Conservation (phyloP, 35 echinoderm and acorn worm genomes). For the Eucidaris tribuloides region DNA sequence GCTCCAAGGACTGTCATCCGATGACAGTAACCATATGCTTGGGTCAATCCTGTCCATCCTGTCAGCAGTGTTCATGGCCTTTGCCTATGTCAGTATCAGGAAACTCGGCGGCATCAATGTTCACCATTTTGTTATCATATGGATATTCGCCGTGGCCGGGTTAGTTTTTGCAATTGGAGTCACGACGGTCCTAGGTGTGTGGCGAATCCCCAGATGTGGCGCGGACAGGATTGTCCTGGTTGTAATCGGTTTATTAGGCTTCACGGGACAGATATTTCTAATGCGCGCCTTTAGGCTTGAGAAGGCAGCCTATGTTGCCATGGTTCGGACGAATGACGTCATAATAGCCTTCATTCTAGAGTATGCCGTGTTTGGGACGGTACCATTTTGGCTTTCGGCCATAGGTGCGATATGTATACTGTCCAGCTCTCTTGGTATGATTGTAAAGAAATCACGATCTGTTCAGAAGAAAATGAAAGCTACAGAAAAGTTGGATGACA, state of each 20-base stretch:
- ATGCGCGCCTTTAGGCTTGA: background rate
- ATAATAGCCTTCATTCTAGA: constrained; percentile 11
- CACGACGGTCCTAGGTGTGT: background rate
- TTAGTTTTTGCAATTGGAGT: background rate
- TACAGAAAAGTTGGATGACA: too few relatives aligned
- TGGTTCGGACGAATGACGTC: constrained; percentile 22
- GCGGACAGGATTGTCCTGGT: background rate
- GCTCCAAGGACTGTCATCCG: too few relatives aligned
- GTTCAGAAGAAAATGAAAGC: too few relatives aligned
- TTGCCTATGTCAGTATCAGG: background rate
- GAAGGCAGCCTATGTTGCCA: background rate
- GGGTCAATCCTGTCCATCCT: too few relatives aligned
- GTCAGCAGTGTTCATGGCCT: too few relatives aligned
- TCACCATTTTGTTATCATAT: background rate
- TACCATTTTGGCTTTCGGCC: too few relatives aligned
- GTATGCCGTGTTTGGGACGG: background rate
- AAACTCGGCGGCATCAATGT: background rate
- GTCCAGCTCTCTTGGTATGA: too few relatives aligned
- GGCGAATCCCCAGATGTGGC: constrained; percentile 6
- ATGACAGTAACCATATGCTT: too few relatives aligned
- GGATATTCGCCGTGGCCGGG: background rate
- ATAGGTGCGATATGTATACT: too few relatives aligned
- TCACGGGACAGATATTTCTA: constrained; percentile 9
- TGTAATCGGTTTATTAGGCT: background rate
- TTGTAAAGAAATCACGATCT: too few relatives aligned